Base-by-base conservation (phyloP, 2,888 invertebrate genomes). In the Parasteatoda lunata region DNA sequence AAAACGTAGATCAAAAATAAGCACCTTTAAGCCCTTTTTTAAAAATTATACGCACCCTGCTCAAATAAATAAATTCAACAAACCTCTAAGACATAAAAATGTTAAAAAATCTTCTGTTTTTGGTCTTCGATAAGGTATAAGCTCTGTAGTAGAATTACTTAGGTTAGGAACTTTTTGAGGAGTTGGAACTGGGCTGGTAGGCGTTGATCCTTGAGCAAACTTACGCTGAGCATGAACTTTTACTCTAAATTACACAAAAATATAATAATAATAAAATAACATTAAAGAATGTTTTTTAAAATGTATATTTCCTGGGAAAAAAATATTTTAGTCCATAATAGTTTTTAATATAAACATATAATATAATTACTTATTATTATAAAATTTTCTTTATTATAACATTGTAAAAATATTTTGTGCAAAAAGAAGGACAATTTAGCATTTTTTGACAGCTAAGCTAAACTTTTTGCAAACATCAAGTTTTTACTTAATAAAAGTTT, bases 181-280 rank as follows among this genome's bases (percentile, higher is more conserved):
- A 49, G 94, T 94, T 48, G 90, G 89, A 15, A 93, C 92, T 49
- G 94, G 93, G 90, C 93, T 91, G 82, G 90, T 94, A 88, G 93
- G 93, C 54, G 94, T 94, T 30, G 94, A 94, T 89, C 96, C 96
- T 92, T 96, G 96, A 59, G 96, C 96, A 93, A 97, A 97, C 92
- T 97, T 97, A 88, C 97, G 93, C 92, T 97, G 96, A 69, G 96
- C 96, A 91, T 96, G 96, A 84, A 96, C 95, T 93, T 96, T 95
- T 70, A 95, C 94, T 92, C 95, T 95, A 90, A 45, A 83, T 65
- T 47, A 72, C 11, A 48, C 9, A 65, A 71, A 7, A 59, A 59
- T n/a, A 59, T n/a, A 59, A 13, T 13, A 59, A 8, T 3, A 0
- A 59, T 59, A 7, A 59, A 6, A 8, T 75, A 30, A 47, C 30